Percentiles rank a stretch among this genome's conserved stretches.
These are phyloP conservation scores for Mimachlamys varia DNA, from an alignment of 2,888 invertebrate species.

Conservation along the genomic window DNA sequence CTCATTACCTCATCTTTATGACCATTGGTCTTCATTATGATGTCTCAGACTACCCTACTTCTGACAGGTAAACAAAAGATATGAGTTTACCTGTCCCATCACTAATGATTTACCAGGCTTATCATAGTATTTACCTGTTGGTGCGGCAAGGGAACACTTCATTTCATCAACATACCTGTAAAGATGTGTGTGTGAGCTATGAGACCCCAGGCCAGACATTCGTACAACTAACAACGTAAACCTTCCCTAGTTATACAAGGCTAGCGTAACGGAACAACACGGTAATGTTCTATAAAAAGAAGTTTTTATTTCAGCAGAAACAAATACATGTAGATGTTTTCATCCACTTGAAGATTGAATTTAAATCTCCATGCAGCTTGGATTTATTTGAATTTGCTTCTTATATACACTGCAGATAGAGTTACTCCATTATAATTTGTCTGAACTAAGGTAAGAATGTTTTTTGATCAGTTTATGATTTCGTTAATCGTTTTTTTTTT, in stretches of 20 bases:
- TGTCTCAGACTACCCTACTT: not conserved
- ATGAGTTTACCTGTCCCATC: not conserved
- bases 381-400: not conserved
- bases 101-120: not conserved
- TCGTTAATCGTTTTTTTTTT: too few relatives aligned
- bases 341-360: not conserved
- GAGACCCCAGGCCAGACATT: not conserved
- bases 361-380: not conserved
- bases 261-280: not conserved
- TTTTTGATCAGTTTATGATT: not conserved
- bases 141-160: not conserved
- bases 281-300: not conserved
- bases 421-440: not conserved
- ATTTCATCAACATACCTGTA: not conserved
- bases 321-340: too few relatives aligned
- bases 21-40: not conserved
- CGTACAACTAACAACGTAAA: not conserved
- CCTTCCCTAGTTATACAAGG: not conserved
- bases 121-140: not conserved
- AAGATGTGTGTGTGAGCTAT: not conserved
- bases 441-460: not conserved
- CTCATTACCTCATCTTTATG: not conserved
- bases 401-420: not conserved
- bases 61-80: conserved; percentile 22
- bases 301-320: not conserved